These are phyloP conservation scores for Drosophila kepulauana DNA, from an alignment of 1,140 invertebrate genomes.

Conservation along the genomic window DNA sequence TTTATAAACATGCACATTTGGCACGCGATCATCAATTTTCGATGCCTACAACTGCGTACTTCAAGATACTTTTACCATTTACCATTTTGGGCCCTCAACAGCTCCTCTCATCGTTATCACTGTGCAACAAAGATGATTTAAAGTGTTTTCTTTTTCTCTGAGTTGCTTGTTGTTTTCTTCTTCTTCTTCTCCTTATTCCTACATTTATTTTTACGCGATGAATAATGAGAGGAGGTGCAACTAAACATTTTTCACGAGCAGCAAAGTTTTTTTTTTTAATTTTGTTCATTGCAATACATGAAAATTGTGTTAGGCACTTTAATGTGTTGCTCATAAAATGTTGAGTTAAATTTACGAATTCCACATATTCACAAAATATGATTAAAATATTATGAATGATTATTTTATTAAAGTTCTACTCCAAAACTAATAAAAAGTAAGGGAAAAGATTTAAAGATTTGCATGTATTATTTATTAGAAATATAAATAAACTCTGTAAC, in stretches of 20 bases:
- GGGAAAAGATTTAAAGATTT: too few species aligned
- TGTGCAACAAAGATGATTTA: conserved; percentile 39
- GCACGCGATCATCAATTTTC: conserved; percentile 81
- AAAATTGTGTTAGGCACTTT: background rate
- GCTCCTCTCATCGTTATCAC: conserved; percentile 47
- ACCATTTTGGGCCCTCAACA: conserved; percentile 51
- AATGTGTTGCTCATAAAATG: background rate
- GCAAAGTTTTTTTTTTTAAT: background rate
- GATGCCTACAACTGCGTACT: conserved; percentile 63
- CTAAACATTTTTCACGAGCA: conserved; percentile 37
- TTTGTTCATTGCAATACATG: background rate
- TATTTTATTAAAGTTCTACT: too few species aligned
- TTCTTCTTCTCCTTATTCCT: conserved; percentile 5
- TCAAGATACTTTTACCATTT: conserved; percentile 62
- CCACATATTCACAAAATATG: background rate
- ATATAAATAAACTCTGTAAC: too few species aligned
- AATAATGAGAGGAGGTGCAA: conserved; percentile 41
- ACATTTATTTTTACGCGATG: conserved; percentile 26
- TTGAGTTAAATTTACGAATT: background rate
- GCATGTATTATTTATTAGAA: too few species aligned
- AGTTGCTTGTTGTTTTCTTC: background rate
- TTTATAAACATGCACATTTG: conserved; percentile 82
- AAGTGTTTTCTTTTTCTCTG: conserved; percentile 20
- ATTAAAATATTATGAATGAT: background rate
- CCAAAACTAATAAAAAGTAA: too few species aligned